Evolutionary conservation across 2,113 vertebrate species (phyloP).

Genomic region (Hyaena hyaena): DNA sequence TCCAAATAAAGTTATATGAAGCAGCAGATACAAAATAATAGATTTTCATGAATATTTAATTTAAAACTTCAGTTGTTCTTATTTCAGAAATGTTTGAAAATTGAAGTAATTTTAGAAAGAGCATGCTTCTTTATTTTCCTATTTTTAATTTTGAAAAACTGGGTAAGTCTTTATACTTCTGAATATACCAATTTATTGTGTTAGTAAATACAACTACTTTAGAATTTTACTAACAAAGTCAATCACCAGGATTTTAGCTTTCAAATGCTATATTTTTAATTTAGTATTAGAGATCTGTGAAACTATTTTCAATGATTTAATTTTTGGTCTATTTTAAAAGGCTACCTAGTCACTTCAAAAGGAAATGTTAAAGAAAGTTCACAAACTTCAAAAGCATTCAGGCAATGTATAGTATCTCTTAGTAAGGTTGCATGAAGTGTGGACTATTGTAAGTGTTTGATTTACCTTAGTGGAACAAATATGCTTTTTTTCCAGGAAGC

Average conservation of each 20-base stretch:
- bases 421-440: background rate
- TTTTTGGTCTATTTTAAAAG: background rate
- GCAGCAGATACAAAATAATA: background rate
- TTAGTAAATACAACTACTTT: background rate
- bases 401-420: background rate
- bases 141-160: background rate
- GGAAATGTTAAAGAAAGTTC: background rate
- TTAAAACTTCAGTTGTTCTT: background rate
- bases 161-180: background rate
- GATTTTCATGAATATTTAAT: background rate
- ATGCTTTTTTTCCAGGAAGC: background rate
- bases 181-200: background rate
- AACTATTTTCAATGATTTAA: background rate
- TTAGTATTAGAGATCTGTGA: background rate
- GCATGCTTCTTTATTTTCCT: background rate
- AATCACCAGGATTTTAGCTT: background rate
- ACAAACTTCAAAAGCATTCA: background rate
- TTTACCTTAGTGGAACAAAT: constrained; percentile 34
- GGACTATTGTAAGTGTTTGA: background rate
- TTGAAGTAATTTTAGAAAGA: background rate
- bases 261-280: background rate
- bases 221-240: background rate
- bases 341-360: background rate
- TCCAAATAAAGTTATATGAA: background rate
- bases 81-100: background rate